Percentiles rank a stretch among this genome's conserved stretches.
Conservation (phyloP, 1,140 invertebrate species). For the Notospermus geniculatus region DNA sequence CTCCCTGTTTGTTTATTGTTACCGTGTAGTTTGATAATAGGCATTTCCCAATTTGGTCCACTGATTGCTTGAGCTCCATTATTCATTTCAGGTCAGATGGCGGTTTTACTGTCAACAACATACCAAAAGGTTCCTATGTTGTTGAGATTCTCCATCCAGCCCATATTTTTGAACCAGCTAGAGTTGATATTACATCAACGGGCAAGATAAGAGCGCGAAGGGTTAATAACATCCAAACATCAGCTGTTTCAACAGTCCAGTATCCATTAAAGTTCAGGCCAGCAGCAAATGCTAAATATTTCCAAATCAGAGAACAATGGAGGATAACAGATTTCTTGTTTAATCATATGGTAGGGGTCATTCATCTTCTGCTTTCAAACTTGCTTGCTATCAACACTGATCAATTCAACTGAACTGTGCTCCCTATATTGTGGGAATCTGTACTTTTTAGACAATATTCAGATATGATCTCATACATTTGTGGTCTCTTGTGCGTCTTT, state of each 20-base stretch:
- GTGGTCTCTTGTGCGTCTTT: too few species aligned
- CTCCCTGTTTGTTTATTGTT: too few species aligned
- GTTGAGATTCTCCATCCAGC: slow-evolving; percentile 90
- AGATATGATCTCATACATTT: too few species aligned
- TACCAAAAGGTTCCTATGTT: slow-evolving; percentile 92
- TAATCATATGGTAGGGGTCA: slow-evolving; percentile 77
- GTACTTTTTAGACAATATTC: too few species aligned
- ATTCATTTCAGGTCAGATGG: slow-evolving; percentile 68
- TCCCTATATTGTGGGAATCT: too few species aligned
- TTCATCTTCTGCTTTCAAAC: too few species aligned
- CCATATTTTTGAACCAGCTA: slow-evolving; percentile 65
- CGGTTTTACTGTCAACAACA: slow-evolving; percentile 83
- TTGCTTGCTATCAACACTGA: too few species aligned
- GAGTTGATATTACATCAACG: slow-evolving; percentile 53
- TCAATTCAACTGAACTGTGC: too few species aligned
- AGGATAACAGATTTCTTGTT: slow-evolving; percentile 88
- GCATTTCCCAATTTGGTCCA: slow-evolving; percentile 3
- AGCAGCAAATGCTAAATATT: slow-evolving; percentile 80
- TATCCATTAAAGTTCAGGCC: slow-evolving; percentile 90
- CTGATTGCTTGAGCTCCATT: slow-evolving; percentile 18
- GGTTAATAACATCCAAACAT: slow-evolving; percentile 92
- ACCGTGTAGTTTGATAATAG: too few species aligned
- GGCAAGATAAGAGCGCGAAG: slow-evolving; percentile 93
- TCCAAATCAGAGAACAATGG: slow-evolving; percentile 91
- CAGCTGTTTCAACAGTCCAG: slow-evolving; percentile 66